Evolutionary conservation across 2,888 invertebrate genomes (phyloP).

Genomic region (Endotricha flammealis): DNA sequence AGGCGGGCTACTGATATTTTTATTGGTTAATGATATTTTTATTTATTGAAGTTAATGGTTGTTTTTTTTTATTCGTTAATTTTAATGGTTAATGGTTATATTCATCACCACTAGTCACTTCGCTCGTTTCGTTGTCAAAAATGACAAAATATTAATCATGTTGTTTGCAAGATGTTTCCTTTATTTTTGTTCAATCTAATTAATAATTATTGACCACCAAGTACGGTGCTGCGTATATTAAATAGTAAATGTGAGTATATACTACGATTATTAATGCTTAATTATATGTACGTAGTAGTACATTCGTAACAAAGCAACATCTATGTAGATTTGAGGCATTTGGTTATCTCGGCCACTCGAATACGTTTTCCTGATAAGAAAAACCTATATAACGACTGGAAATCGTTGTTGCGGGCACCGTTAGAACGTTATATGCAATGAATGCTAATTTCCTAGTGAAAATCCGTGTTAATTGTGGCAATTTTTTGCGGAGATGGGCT

Average conservation of each 20-base stretch:
- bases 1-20: no score
- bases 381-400: constrained; percentile 63
- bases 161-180: background rate
- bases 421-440: constrained; percentile 49
- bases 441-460: constrained; percentile 33
- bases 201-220: background rate
- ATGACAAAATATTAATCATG: background rate
- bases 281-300: background rate
- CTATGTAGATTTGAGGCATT: constrained; percentile 21
- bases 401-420: constrained; percentile 59
- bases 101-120: no score
- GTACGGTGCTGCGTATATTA: background rate
- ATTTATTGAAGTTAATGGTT: no score
- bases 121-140: constrained; percentile 3
- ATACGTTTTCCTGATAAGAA: constrained; percentile 58
- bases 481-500: constrained; percentile 52
- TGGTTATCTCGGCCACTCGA: constrained; percentile 50
- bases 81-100: no score
- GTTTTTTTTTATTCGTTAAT: no score
- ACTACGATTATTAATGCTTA: background rate
- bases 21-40: no score
- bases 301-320: background rate
- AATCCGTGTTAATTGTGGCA: constrained; percentile 26
- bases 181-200: background rate
- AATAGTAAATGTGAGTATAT: background rate